phyloP scores from a whole-genome alignment of 1,140 invertebrate genomes.

The Magallana angulata region DNA sequence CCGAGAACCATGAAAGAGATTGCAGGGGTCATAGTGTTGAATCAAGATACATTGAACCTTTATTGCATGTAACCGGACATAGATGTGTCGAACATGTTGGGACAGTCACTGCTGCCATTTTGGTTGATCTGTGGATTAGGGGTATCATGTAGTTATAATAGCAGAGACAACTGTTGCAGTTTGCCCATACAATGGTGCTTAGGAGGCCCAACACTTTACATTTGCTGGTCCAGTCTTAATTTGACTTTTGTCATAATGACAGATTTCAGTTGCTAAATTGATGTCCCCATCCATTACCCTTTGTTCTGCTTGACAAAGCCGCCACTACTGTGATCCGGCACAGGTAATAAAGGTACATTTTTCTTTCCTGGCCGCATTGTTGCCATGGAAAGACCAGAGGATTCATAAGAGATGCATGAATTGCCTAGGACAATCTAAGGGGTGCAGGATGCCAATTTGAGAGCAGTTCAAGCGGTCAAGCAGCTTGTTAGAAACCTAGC shows the following conservation, averaged over 20 bases:
- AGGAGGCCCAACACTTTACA: background rate
- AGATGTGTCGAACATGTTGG: background rate
- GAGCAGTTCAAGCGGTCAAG: slow-evolving; percentile 28
- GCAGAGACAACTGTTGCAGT: slow-evolving; percentile 17
- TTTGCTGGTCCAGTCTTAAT: slow-evolving; percentile 35
- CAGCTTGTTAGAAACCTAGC: background rate
- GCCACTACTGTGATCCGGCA: background rate
- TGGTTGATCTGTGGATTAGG: slow-evolving; percentile 17
- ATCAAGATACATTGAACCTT: background rate
- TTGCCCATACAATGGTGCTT: slow-evolving; percentile 13
- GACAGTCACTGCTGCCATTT: slow-evolving; percentile 1
- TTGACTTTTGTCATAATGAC: slow-evolving; percentile 36
- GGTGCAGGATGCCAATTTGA: slow-evolving; percentile 24
- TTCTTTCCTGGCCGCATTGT: slow-evolving; percentile 24
- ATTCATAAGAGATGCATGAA: slow-evolving; percentile 29
- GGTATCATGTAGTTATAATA: slow-evolving; percentile 6
- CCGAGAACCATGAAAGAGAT: background rate
- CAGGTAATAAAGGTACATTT: slow-evolving; percentile 38
- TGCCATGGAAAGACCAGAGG: background rate
- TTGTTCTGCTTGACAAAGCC: slow-evolving; percentile 28
- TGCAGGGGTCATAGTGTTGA: background rate
- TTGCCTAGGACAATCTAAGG: background rate
- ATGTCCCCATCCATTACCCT: slow-evolving; percentile 32
- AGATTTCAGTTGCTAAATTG: slow-evolving; percentile 38
- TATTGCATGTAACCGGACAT: background rate